Evolutionary conservation across 2,113 vertebrate genomes (phyloP), one percentile per base, ranked within the genome.

Genomic region (Turnix velox): DNA sequence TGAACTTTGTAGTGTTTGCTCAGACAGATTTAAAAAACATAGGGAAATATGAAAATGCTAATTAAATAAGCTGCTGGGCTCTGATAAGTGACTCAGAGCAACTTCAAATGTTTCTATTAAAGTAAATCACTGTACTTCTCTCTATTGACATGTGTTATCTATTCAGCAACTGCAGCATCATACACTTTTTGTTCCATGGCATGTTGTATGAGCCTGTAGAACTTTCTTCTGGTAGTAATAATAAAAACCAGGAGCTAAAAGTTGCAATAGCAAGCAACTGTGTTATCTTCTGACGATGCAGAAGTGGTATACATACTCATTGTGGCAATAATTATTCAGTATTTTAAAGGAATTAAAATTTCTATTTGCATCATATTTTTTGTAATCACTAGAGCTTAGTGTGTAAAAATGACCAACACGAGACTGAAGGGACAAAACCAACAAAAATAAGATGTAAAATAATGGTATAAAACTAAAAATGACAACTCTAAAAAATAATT

Each of bases 51-150:
- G 52, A 87, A 96, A 97, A 97, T 97, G 92, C 74, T 96, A 97
- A 97, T 96, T 94, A 95, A 94, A 92, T 90, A 92, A 91, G 88
- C 96, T 97, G 97, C 69, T 77, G 63, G 43, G 77, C 54, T 85
- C 84, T 92, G 96, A 96, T 96, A 97, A 97, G 92, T 96, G 72
- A 91, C 82, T 96, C 49, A 62, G 77, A 95, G 71, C 31, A 91
- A 89, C 84, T 96, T 96, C 81, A 97, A 95, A 94, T 83, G 24
- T 94, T 95, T 94, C 77, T 73, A n/a, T 92, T 94, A 93, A 79
- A 88, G 83, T 66, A 94, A 94, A 89, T 92, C 67, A 74, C 74
- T 92, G 24, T 84, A 78, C 59, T 95, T 92, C 67, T 74, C 12
- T 76, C 45, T 73, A 63, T 27, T 84, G 57, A 90, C 93, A 73